Evolutionary conservation across 2,797 vertebrate genomes (phyloP).

Genomic region (Sciaenops ocellatus): DNA sequence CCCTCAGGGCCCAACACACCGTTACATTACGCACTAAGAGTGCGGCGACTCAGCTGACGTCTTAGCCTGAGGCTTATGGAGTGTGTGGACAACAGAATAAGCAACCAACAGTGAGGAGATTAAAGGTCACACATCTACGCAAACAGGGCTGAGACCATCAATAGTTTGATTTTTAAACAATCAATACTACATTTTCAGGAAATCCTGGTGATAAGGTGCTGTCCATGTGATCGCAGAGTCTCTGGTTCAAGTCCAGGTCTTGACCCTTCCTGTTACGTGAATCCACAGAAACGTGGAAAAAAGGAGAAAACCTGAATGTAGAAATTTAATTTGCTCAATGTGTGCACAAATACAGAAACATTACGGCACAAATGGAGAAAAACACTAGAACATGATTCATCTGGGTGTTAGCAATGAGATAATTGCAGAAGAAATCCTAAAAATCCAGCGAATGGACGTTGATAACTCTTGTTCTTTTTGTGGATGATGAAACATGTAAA

Average conservation of each 20-base stretch:
- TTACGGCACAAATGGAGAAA: too few relatives aligned
- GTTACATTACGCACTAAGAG: constrained; percentile 1
- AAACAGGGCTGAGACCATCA: not conserved
- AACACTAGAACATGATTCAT: too few relatives aligned
- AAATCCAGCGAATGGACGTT: too few relatives aligned
- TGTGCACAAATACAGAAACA: not conserved
- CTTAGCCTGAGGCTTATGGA: not conserved
- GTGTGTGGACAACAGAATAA: constrained; percentile 8
- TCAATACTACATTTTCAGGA: not conserved
- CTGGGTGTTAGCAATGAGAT: too few relatives aligned
- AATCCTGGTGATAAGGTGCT: not conserved
- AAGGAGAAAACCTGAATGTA: not conserved
- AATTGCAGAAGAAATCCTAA: too few relatives aligned
- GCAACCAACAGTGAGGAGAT: not conserved
- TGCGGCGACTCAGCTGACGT: constrained; percentile 22
- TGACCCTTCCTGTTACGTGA: not conserved
- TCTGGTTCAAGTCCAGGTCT: not conserved
- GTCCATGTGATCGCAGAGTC: too few relatives aligned
- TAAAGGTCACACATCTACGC: not conserved
- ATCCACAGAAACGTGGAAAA: not conserved
- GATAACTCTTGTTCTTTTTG: too few relatives aligned
- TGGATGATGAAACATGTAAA: too few relatives aligned
- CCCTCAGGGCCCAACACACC: not conserved
- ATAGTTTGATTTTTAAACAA: too few relatives aligned
- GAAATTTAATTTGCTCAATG: not conserved